Conservation (phyloP, 2,113 vertebrate species). For the Cygnus atratus region DNA sequence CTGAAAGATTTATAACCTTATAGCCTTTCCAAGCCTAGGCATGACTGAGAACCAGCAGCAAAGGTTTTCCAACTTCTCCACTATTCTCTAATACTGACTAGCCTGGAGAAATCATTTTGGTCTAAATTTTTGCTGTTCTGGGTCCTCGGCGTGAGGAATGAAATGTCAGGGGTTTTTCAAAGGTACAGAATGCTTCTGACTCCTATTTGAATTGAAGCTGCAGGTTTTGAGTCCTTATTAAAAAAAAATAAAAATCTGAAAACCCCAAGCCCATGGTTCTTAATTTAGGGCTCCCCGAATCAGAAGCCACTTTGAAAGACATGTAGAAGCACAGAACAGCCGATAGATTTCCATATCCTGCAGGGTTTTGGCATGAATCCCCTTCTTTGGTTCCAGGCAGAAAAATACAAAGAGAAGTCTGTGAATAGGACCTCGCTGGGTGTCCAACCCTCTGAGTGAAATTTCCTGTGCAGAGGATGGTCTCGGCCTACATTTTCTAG, state of each 20-base stretch:
- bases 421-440: conserved; percentile 66
- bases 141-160: conserved; percentile 5
- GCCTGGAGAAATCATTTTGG: conserved; percentile 35
- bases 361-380: conserved; percentile 68
- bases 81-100: conserved; percentile 19
- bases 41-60: conserved; percentile 29
- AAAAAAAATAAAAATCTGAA: not conserved
- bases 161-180: conserved; percentile 41
- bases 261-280: conserved; percentile 6
- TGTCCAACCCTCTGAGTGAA: conserved; percentile 62
- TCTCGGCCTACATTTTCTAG: conserved; percentile 63
- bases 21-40: conserved; percentile 36
- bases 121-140: conserved; percentile 44
- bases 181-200: conserved; percentile 14
- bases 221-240: conserved; percentile 40
- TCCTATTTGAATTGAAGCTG: conserved; percentile 37
- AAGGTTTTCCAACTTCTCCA: conserved; percentile 35
- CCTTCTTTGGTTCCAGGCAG: conserved; percentile 66
- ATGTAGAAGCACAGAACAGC: conserved; percentile 47
- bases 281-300: conserved; percentile 68
- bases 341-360: conserved; percentile 68
- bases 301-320: conserved; percentile 66
- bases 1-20: conserved; percentile 58
- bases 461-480: conserved; percentile 65
- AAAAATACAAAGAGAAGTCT: conserved; percentile 66